Percentiles rank a stretch among this genome's conserved stretches.
phyloP scores from a whole-genome alignment of 2,888 invertebrate genomes.

The Fabriciana adippe region DNA sequence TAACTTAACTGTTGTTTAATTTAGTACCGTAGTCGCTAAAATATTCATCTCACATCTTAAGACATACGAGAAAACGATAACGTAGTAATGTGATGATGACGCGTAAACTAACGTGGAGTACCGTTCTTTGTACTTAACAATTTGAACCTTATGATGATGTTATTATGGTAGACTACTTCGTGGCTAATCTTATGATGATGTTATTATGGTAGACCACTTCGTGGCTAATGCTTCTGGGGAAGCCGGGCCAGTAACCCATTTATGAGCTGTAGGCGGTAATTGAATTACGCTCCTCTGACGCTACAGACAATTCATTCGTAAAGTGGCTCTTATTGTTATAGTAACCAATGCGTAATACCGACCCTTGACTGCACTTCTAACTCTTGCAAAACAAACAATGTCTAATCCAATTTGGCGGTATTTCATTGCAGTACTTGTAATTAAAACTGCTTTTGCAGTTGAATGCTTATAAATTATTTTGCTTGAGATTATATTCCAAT shows the following conservation, averaged over 20 bases:
- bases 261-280: constrained; percentile 51
- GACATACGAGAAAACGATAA: constrained; percentile 27
- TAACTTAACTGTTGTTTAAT: constrained; percentile 10
- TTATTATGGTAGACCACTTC: constrained; percentile 12
- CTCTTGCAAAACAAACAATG: constrained; percentile 35
- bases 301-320: constrained; percentile 42
- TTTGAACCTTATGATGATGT: constrained; percentile 30
- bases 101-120: constrained; percentile 25
- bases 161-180: constrained; percentile 11
- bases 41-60: constrained; percentile 30
- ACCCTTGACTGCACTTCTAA: constrained; percentile 35
- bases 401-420: constrained; percentile 41
- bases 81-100: constrained; percentile 35
- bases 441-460: not conserved
- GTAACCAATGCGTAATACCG: constrained; percentile 34
- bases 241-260: constrained; percentile 55
- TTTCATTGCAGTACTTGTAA: not conserved
- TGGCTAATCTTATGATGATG: constrained; percentile 23
- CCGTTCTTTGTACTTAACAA: constrained; percentile 16
- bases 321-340: constrained; percentile 42
- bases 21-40: constrained; percentile 2
- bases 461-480: not conserved
- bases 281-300: constrained; percentile 48
- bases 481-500: no score
- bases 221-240: constrained; percentile 36